phyloP scores from a whole-genome alignment of 35 echinoderm and acorn worm genomes.

The Amphiura filiformis region DNA sequence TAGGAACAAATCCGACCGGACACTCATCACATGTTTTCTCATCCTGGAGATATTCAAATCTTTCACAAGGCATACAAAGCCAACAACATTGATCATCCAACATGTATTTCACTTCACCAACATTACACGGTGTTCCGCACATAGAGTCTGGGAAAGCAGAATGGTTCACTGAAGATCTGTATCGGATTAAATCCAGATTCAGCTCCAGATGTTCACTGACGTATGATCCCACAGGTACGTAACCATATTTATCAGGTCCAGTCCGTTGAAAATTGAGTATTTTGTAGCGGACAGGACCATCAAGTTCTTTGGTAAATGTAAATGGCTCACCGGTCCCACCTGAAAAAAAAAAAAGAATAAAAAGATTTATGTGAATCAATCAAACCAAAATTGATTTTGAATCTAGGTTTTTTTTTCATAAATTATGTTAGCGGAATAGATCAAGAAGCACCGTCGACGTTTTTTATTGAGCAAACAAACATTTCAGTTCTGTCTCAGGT shows the following conservation, averaged over 20 bases:
- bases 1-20: conserved; percentile 31
- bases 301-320: conserved; percentile 48
- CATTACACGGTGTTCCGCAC: conserved; percentile 49
- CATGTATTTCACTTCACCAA: conserved; percentile 48
- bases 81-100: conserved; percentile 77
- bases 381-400: neutral
- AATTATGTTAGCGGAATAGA: neutral
- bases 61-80: conserved; percentile 61
- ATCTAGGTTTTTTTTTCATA: neutral
- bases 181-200: conserved; percentile 16
- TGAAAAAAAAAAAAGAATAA: neutral
- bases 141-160: conserved; percentile 53
- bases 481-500: neutral
- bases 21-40: conserved; percentile 49
- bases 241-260: conserved; percentile 35
- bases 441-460: neutral
- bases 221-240: conserved; percentile 52
- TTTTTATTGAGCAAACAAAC: neutral
- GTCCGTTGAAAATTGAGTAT: conserved; percentile 78
- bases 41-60: conserved; percentile 37
- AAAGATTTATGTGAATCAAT: neutral
- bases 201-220: conserved; percentile 42
- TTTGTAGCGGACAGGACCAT: conserved; percentile 73
- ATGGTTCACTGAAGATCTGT: neutral
- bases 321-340: conserved; percentile 65